Evolutionary conservation across 2,888 invertebrate genomes (phyloP).

Genomic region (Ormyrus pomaceus): DNA sequence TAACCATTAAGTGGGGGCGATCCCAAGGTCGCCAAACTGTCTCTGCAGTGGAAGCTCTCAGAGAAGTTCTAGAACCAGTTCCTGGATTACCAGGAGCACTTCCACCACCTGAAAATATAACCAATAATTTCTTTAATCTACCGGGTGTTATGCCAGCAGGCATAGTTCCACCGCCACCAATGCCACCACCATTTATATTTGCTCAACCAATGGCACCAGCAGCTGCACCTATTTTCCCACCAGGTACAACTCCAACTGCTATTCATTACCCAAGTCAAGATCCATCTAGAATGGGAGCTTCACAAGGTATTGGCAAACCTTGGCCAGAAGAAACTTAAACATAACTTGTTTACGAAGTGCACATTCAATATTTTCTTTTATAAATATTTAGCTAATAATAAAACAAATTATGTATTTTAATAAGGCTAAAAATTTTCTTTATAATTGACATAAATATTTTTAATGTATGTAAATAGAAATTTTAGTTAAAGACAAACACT

Average conservation of each 20-base stretch:
- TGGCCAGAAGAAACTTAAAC: constrained; percentile 71
- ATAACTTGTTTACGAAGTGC: neutral
- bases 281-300: constrained; percentile 91
- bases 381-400: constrained; percentile 12
- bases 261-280: constrained; percentile 98
- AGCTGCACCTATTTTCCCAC: constrained; percentile 76
- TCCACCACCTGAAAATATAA: constrained; percentile 80
- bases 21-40: constrained; percentile 87
- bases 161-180: constrained; percentile 76
- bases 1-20: constrained; percentile 99
- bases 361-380: neutral
- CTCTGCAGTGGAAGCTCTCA: constrained; percentile 76
- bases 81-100: constrained; percentile 86
- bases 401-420: constrained; percentile 24
- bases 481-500: too few species aligned
- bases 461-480: too few species aligned
- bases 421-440: too few species aligned
- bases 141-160: constrained; percentile 74
- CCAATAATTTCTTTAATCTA: constrained; percentile 84
- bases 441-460: too few species aligned
- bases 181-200: constrained; percentile 75
- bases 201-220: constrained; percentile 74
- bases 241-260: constrained; percentile 77
- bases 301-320: constrained; percentile 73
- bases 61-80: constrained; percentile 83